These are phyloP conservation scores for Atherinosoma microstoma DNA, from an alignment of 2,797 vertebrate genomes.

Conservation along the genomic window DNA sequence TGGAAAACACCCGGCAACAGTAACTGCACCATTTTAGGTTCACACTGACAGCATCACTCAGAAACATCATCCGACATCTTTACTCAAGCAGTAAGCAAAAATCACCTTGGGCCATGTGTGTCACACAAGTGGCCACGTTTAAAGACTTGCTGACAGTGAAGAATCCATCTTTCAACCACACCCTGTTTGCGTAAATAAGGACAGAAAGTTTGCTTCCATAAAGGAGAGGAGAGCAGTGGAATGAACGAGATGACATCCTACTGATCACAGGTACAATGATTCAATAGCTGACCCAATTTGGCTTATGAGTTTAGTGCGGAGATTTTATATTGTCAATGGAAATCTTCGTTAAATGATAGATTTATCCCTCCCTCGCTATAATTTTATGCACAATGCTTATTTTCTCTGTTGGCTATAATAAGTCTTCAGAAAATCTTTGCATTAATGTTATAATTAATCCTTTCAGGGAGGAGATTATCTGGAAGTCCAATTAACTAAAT, in stretches of 20 bases:
- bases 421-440: background rate
- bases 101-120: background rate
- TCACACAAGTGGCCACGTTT: constrained; percentile 18
- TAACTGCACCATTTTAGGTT: background rate
- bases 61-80: background rate
- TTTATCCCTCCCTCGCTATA: background rate
- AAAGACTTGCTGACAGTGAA: constrained; percentile 1
- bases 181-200: constrained; percentile 8
- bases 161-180: constrained; percentile 7
- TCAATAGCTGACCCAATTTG: background rate
- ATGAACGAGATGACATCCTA: background rate
- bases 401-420: background rate
- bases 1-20: background rate
- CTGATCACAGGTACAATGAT: background rate
- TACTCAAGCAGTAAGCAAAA: constrained; percentile 3
- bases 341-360: background rate
- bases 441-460: background rate
- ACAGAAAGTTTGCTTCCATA: constrained; percentile 24
- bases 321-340: background rate
- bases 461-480: background rate
- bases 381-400: background rate
- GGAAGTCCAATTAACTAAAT: background rate
- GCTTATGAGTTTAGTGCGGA: background rate
- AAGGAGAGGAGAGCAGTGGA: no score
- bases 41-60: no score